Base-by-base conservation (phyloP, 2,797 vertebrate species). In the Astyanax mexicanus region DNA sequence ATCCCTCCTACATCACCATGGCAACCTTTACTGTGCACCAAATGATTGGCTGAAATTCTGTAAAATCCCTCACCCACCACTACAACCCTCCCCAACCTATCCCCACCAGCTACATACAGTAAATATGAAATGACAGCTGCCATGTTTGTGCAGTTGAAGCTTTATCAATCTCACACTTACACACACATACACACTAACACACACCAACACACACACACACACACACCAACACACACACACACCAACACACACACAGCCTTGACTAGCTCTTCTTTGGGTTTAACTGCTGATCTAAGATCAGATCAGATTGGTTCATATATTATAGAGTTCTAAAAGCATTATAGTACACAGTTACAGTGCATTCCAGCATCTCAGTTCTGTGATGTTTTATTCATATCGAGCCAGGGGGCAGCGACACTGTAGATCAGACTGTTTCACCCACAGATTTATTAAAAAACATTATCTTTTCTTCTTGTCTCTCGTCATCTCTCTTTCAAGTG, bases 1-100 rank as follows among this genome's bases (percentile, higher is more conserved):
- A 62, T 42, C 57, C n/a, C 29, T 55, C 6, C 42, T 37, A 64
- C 15, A 64, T 70, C 52, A 76, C 57, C 37, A 57, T 23, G 47
- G 64, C 42, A 68, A 69, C 54, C 52, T 37, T 67, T 32, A 23
- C 38, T 42, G 8, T 15, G 55, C 23, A 17, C 45, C 45, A 47
- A 47, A 47, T 47, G 15, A 47, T 69, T 44, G 11, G 5, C 8
- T 11, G 29, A 64, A 62, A 45, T 54, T 55, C 25, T 62, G 49
- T 1, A 65, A 47, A 29, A 47, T 27, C 2, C 3, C n/a, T 27
- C 47, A 17, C 37, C 32, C 69, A 9, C 47, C 55, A n/a, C n/a
- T n/a, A n/a, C n/a, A n/a, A n/a, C n/a, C n/a, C n/a, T n/a, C 15
- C 27, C 3, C 57, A 3, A 5, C 13, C 54, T 29, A 32, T 27